These are phyloP conservation scores for Hydrophis major DNA, from an alignment of 2,797 vertebrate species.

Conservation along the genomic window DNA sequence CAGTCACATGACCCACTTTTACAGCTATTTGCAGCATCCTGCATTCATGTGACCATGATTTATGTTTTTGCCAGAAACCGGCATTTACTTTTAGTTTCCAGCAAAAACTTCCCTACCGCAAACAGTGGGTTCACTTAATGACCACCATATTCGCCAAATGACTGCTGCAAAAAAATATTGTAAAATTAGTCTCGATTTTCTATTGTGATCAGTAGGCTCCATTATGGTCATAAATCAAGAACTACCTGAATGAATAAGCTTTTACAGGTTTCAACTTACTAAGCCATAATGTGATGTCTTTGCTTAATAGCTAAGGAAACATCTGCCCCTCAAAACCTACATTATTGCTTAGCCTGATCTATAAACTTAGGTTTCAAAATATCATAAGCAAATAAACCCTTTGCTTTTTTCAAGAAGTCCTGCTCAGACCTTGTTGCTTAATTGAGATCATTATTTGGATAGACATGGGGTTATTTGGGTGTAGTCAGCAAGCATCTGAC, in stretches of 20 bases:
- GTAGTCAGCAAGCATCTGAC: not conserved
- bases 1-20: not conserved
- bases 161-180: not conserved
- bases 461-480: not conserved
- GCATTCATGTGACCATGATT: not conserved
- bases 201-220: not conserved
- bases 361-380: not conserved
- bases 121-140: not conserved
- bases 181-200: not conserved
- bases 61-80: not conserved
- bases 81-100: not conserved
- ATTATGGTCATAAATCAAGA: not conserved
- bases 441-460: not conserved
- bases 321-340: not conserved
- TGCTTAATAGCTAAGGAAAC: not conserved
- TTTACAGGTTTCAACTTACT: not conserved
- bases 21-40: not conserved
- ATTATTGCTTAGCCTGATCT: not conserved
- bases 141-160: not conserved
- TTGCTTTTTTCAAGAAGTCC: not conserved
- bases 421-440: not conserved
- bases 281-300: not conserved
- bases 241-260: not conserved
- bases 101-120: not conserved
- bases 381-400: not conserved